Evolutionary conservation across 2,888 invertebrate species (phyloP).

Genomic region (Drosophila ezoana): DNA sequence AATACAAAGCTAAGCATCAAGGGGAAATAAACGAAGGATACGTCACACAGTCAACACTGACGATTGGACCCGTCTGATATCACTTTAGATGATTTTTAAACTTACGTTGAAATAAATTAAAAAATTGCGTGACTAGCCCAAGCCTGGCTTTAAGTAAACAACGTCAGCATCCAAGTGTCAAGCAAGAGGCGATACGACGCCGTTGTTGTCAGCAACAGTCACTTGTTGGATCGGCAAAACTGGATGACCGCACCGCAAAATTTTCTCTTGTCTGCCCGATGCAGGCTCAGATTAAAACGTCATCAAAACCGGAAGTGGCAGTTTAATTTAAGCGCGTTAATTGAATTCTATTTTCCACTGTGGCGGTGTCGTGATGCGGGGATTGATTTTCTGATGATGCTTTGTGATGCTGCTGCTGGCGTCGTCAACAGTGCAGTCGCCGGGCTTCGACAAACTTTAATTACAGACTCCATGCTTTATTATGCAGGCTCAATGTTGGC

Average conservation of each 20-base stretch:
- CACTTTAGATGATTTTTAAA: too few relatives aligned
- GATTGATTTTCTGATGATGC: constrained; percentile 70
- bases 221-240: constrained; percentile 6
- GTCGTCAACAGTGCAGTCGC: constrained; percentile 30
- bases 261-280: constrained; percentile 48
- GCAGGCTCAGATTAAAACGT: constrained; percentile 74
- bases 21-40: too few relatives aligned
- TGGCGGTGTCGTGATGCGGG: constrained; percentile 47
- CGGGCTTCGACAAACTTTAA: constrained; percentile 72
- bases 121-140: constrained; percentile 9
- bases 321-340: constrained; percentile 83
- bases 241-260: constrained; percentile 21
- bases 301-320: constrained; percentile 83
- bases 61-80: too few relatives aligned
- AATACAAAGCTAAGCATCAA: too few relatives aligned
- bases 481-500: constrained; percentile 51
- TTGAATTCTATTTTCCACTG: constrained; percentile 79
- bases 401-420: constrained; percentile 41
- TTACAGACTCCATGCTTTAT: constrained; percentile 65
- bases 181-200: constrained; percentile 36
- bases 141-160: constrained; percentile 42
- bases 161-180: constrained; percentile 16
- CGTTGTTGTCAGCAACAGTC: constrained; percentile 46
- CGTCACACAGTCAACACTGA: too few relatives aligned
- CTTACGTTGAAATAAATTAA: constrained; percentile 7